These are phyloP conservation scores for Larimichthys polyactis DNA, from an alignment of 2,113 vertebrate species.

Conservation along the genomic window DNA sequence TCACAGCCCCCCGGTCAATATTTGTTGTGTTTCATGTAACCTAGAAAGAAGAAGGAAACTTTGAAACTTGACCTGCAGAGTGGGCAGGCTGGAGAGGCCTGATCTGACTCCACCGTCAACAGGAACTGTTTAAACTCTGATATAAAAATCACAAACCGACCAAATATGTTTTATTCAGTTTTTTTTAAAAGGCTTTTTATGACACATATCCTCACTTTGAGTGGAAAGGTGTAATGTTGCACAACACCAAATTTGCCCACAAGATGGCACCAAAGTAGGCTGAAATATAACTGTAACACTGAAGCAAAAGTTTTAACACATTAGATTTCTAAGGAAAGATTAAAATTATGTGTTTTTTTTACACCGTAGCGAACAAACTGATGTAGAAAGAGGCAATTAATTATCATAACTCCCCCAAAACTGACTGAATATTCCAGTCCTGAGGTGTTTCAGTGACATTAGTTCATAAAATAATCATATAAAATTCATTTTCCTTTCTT, in stretches of 20 bases:
- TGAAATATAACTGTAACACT: fast-evolving
- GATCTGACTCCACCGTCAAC: slow-evolving; percentile 9
- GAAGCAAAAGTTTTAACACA: no score
- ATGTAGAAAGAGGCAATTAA: no score
- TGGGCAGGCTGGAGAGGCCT: slow-evolving; percentile 60
- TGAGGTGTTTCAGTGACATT: neutral
- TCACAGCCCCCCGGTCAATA: slow-evolving; percentile 79
- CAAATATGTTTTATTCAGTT: no score
- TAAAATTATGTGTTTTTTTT: neutral
- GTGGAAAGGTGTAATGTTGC: neutral
- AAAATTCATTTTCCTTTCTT: neutral
- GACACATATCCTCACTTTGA: neutral
- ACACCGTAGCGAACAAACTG: no score
- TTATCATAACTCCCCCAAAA: no score
- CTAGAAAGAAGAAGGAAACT: slow-evolving; percentile 66
- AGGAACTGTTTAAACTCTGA: neutral
- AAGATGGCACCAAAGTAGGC: slow-evolving; percentile 22
- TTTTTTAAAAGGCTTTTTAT: neutral
- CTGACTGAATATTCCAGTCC: neutral
- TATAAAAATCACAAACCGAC: neutral
- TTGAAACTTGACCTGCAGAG: slow-evolving; percentile 81
- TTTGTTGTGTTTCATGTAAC: slow-evolving; percentile 82
- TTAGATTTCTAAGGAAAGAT: neutral
- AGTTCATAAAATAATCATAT: neutral
- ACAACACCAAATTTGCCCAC: neutral